Base-by-base conservation (phyloP, 2,797 vertebrate species). In the Pseudochirops corinnae region DNA sequence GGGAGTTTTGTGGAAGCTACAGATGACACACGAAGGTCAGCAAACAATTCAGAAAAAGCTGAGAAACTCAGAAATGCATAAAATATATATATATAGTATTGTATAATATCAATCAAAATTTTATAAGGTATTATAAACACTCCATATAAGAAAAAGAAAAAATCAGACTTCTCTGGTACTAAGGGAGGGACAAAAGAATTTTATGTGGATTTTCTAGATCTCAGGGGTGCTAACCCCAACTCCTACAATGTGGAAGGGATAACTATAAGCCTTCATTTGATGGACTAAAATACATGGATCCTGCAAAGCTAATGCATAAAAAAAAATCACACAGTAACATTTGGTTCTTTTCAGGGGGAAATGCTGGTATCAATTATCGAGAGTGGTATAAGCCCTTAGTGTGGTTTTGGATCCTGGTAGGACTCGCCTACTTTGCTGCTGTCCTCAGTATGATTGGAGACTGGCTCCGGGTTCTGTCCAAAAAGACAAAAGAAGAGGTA, bases 401-500 rank as follows among this genome's bases (percentile, higher is more conserved):
- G 93, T 99, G 99, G 99, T 99, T 99, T 98, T 99, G 99, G 99
- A 99, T 99, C 98, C 98, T 99, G 92, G 99, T 99, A 96, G 99
- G 99, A 91, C 99, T 99, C 96, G 99, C 99, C 1, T 99, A 99
- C 98, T 99, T 99, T 98, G 99, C 99, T 0, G 99, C 99, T 0
- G 99, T 99, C 57, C 99, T 99, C 97, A 99, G 99, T 98, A 99
- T 99, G 99, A 99, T 99, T 18, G 99, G 99, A 98, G 99, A 99
- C 96, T 99, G 99, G 99, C 99, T 99, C 91, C 99, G 99, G 96
- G 99, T 99, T 96, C 98, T 99, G 94, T 99, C 99, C 95, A 99
- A 99, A 99, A 99, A 99, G 99, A 99, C 99, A 91, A 99, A 99
- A 99, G 99, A 99, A 97, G 99, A 99, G 99, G 99, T 99, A 99